phyloP scores from a whole-genome alignment of 2,888 invertebrate species.

The Idaea biselata region DNA sequence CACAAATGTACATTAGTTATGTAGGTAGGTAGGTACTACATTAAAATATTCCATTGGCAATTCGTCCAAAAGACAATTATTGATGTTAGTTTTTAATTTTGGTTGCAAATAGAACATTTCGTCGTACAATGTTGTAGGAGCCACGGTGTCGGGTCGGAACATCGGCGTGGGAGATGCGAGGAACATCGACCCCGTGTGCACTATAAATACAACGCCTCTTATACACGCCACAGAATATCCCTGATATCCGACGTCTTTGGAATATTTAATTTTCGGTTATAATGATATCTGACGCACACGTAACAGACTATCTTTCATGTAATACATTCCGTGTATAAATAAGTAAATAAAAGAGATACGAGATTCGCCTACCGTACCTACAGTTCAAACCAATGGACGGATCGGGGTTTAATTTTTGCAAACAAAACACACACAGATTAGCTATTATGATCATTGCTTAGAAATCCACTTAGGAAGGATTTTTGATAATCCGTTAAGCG shows the following conservation, averaged over 20 bases:
- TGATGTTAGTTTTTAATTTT: conserved; percentile 15
- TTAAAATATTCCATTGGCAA: conserved; percentile 14
- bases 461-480: too few relatives aligned
- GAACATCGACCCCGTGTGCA: conserved; percentile 74
- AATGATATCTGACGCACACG: conserved; percentile 3
- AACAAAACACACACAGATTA: too few relatives aligned
- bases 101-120: conserved; percentile 35
- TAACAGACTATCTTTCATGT: not conserved
- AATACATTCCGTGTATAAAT: not conserved
- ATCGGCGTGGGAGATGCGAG: conserved; percentile 70
- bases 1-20: not conserved
- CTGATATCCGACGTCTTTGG: conserved; percentile 36
- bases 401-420: too few relatives aligned
- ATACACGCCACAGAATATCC: conserved; percentile 57
- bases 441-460: too few relatives aligned
- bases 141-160: conserved; percentile 44
- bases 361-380: too few relatives aligned
- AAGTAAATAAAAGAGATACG: not conserved
- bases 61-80: not conserved
- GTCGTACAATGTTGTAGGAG: conserved; percentile 50
- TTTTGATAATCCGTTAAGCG: too few relatives aligned
- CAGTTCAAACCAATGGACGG: too few relatives aligned
- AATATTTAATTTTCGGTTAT: not conserved
- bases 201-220: conserved; percentile 72
- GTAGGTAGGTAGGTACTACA: not conserved